Evolutionary conservation across 2,113 vertebrate genomes (phyloP).

Genomic region (Triplophysa siluroides): DNA sequence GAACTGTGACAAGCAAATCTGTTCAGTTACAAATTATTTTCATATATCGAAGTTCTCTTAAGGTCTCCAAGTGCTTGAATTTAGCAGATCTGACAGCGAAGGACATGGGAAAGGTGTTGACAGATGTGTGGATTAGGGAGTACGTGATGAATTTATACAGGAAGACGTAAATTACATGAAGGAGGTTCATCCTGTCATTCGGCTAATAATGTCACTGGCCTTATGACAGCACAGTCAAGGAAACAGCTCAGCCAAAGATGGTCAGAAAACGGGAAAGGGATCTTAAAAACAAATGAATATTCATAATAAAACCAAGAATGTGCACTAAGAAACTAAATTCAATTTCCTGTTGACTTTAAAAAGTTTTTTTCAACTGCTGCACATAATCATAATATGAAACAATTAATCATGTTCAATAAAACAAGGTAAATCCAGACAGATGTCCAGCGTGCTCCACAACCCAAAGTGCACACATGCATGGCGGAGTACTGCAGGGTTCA

Average conservation of each 20-base stretch:
- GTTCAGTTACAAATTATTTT: not conserved
- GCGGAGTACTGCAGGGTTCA: not conserved
- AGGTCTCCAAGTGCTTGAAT: conserved; percentile 15
- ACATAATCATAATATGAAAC: not conserved
- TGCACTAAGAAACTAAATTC: no score
- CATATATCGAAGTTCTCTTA: conserved; percentile 4
- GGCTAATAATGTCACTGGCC: conserved; percentile 41
- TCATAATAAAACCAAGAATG: no score
- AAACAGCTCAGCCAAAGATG: conserved; percentile 33
- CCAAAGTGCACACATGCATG: not conserved
- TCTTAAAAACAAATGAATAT: no score
- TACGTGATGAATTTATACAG: conserved; percentile 18
- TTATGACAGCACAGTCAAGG: conserved; percentile 26
- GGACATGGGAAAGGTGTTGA: conserved; percentile 26
- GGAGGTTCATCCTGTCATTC: conserved; percentile 20
- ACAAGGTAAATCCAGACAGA: not conserved
- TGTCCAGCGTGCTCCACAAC: not conserved
- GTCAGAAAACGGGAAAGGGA: not conserved
- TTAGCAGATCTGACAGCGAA: conserved; percentile 2
- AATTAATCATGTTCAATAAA: not conserved
- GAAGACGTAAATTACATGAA: conserved; percentile 19
- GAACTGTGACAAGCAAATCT: not conserved
- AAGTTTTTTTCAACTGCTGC: no score
- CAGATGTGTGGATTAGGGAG: conserved; percentile 29
- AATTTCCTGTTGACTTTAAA: no score